phyloP scores from a whole-genome alignment of 2,797 vertebrate species.

The Menidia menidia region DNA sequence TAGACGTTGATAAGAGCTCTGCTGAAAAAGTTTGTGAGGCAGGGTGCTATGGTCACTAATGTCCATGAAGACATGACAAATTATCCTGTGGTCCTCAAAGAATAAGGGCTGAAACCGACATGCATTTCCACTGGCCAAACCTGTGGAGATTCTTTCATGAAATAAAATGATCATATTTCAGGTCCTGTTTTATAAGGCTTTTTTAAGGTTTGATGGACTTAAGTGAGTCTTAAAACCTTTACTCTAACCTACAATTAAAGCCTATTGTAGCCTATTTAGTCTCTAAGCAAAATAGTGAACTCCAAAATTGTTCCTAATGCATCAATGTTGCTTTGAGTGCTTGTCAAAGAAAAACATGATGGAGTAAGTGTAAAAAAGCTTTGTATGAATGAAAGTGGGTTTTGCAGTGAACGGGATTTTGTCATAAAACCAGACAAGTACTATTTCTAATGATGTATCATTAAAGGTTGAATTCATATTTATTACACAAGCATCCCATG shows the following conservation, averaged over 20 bases:
- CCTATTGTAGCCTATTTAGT: background rate
- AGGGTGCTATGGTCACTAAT: conserved; percentile 51
- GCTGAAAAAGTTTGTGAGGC: conserved; percentile 54
- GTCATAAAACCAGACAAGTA: background rate
- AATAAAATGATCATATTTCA: conserved; percentile 23
- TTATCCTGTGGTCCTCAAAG: conserved; percentile 52
- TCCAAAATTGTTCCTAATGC: background rate
- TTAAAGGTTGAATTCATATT: background rate
- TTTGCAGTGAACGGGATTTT: background rate
- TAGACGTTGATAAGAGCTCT: conserved; percentile 55
- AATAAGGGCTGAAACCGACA: conserved; percentile 37
- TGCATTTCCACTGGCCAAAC: conserved; percentile 14
- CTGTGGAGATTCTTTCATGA: conserved; percentile 16
- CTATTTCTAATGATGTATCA: background rate
- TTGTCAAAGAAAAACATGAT: background rate
- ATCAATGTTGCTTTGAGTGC: background rate
- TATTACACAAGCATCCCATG: background rate
- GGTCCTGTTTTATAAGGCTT: conserved; percentile 7
- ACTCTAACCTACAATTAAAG: conserved; percentile 2
- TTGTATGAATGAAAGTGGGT: background rate
- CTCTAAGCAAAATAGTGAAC: too few relatives aligned
- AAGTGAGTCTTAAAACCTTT: conserved; percentile 27
- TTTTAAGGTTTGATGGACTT: conserved; percentile 18
- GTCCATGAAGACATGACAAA: conserved; percentile 75
- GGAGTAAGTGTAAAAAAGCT: background rate